Evolutionary conservation across 2,797 vertebrate species (phyloP).

Genomic region (Scolopax bukidnonensis): DNA sequence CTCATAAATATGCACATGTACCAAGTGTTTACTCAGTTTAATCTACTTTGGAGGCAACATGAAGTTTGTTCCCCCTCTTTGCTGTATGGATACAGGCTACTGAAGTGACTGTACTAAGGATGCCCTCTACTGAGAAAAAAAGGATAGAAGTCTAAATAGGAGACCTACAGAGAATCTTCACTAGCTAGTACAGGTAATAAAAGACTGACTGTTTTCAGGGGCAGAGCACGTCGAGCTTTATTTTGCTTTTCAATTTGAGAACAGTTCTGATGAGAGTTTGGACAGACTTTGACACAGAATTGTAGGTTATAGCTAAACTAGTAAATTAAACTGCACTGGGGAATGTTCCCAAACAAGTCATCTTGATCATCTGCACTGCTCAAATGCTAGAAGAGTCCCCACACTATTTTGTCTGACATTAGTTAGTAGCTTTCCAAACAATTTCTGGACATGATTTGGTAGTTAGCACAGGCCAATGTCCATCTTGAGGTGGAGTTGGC

Average conservation of each 20-base stretch:
- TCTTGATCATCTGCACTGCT: background rate
- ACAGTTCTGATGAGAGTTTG: background rate
- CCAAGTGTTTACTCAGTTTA: background rate
- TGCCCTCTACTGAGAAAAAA: conserved; percentile 71
- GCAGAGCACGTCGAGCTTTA: background rate
- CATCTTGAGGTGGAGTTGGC: background rate
- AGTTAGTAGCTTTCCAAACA: background rate
- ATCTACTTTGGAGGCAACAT: background rate
- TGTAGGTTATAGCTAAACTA: background rate
- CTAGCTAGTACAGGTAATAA: background rate
- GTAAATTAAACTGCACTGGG: background rate
- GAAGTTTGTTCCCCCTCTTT: background rate
- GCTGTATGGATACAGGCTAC: background rate
- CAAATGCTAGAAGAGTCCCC: background rate
- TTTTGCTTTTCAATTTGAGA: background rate
- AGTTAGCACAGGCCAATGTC: background rate
- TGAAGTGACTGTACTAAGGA: conserved; percentile 66
- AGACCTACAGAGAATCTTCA: background rate
- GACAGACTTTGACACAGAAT: background rate
- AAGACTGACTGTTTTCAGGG: background rate
- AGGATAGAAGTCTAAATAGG: conserved; percentile 8
- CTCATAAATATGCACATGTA: background rate
- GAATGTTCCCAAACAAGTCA: background rate
- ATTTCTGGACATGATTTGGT: background rate
- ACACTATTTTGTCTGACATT: background rate